Evolutionary conservation across 2,888 invertebrate species (phyloP), one percentile per base, ranked within the genome.

Genomic region (Phaedon cochleariae): DNA sequence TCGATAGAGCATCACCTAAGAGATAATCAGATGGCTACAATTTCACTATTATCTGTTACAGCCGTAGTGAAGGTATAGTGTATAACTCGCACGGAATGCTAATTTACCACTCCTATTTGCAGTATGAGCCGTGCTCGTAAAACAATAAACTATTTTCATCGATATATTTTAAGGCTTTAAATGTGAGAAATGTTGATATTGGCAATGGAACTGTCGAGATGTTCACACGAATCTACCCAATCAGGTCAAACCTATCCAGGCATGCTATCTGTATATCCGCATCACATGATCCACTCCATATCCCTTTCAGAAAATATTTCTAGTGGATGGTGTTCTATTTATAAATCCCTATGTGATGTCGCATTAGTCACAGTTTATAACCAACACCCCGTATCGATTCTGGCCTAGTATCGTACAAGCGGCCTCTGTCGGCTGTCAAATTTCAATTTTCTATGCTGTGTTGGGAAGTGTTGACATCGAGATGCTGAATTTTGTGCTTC

Each of bases 401-500:
- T n/a, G 20, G 52, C 45, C 52, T 57, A 60, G 62, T 59, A 55
- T 45, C 37, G 15, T 17, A 52, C 20, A 6, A 26, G n/a, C 29
- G 10, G 41, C 52, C 52, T 51, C 45, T 57, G 41, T 57, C 34
- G 41, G 21, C 18, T 18, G 22, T 54, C 54, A 7, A 53, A 66
- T 62, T 66, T 48, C 54, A 53, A 54, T 3, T 62, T 62, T 26
- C 59, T 31, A 61, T 41, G 20, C 5, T 41, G 55, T 18, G 20
- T 20, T 20, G 12, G 15, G 29, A 57, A 17, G 22, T 17, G 15
- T 7, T 41, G 17, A 10, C 20, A 10, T 41, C 26, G 45, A 49
- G 34, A 76, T 77, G 76, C 71, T 74, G 55, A 75, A 75, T 61
- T 74, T 71, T 51, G 77, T 77, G 52, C 62, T 77, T 29, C 75